Percentiles rank a stretch among this genome's conserved stretches.
Conservation (phyloP, 64 coral and sea anemone genomes). For the Porites australiensis region DNA sequence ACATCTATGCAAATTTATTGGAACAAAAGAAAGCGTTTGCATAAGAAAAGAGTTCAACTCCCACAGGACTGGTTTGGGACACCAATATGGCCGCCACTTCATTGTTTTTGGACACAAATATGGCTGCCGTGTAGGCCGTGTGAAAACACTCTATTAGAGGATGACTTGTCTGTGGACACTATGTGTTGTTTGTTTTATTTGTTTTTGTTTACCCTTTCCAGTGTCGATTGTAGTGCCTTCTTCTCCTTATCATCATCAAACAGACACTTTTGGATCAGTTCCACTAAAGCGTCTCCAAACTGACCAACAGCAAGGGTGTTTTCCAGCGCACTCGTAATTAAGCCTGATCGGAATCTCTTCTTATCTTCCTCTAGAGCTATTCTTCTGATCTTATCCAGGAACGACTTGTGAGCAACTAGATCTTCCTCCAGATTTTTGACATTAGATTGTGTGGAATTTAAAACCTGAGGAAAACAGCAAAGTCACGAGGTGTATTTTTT, state of each 20-base stretch:
- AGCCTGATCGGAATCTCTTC: conserved; percentile 56
- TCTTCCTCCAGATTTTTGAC: conserved; percentile 27
- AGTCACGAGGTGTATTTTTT: not conserved
- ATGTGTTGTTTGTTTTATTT: too few relatives aligned
- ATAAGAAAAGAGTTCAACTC: too few relatives aligned
- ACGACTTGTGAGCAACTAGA: conserved; percentile 6
- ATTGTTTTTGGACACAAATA: too few relatives aligned
- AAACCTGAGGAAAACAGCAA: conserved; percentile 9
- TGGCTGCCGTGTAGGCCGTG: too few relatives aligned
- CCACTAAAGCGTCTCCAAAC: conserved; percentile 48
- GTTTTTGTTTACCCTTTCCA: conserved; percentile 58
- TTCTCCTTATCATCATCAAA: conserved; percentile 83
- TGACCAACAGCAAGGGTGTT: conserved; percentile 2
- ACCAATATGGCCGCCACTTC: too few relatives aligned
- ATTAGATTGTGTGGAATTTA: conserved; percentile 27
- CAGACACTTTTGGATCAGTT: conserved; percentile 78
- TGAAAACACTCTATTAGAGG: too few relatives aligned
- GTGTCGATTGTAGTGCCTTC: conserved; percentile 53
- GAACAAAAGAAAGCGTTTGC: too few relatives aligned
- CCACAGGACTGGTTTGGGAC: too few relatives aligned
- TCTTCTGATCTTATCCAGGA: conserved; percentile 58
- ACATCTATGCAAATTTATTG: too few relatives aligned
- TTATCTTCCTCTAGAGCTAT: conserved; percentile 60
- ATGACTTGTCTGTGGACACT: too few relatives aligned
- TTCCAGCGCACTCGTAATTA: conserved; percentile 55